Conservation (phyloP, 1,140 invertebrate genomes). For the Neotoxoptera formosana region DNA sequence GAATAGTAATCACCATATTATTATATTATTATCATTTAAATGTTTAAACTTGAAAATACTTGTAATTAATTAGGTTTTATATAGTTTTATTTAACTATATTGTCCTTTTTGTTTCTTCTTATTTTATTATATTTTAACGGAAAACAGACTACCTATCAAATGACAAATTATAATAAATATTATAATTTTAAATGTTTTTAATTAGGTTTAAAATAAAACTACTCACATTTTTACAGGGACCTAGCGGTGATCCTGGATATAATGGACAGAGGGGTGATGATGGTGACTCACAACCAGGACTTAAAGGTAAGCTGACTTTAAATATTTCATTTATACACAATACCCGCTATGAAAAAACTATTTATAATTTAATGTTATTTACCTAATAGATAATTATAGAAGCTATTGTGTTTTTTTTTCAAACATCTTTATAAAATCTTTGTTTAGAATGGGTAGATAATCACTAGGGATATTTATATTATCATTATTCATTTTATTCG, state of each 20-base stretch:
- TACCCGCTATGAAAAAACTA: not conserved
- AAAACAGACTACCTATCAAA: not conserved
- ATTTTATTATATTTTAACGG: not conserved
- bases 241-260: not conserved
- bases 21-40: not conserved
- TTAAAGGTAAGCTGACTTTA: not conserved
- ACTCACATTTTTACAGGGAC: slow-evolving; percentile 22
- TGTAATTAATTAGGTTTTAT: not conserved
- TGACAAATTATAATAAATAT: not conserved
- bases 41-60: not conserved
- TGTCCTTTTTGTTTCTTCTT: not conserved
- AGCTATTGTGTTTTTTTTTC: too few species aligned
- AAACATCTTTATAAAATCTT: too few species aligned
- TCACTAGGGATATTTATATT: too few species aligned
- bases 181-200: not conserved
- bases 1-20: not conserved
- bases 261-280: slow-evolving; percentile 65
- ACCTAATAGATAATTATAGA: too few species aligned
- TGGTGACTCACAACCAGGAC: slow-evolving; percentile 62
- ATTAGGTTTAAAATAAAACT: not conserved
- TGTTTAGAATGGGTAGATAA: too few species aligned
- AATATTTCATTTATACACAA: not conserved
- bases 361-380: not conserved
- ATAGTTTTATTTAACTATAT: not conserved
- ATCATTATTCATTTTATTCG: too few species aligned